Percentiles rank a stretch among this genome's conserved stretches.
Conservation (phyloP, 1,140 invertebrate species). For the Conus ventricosus region DNA sequence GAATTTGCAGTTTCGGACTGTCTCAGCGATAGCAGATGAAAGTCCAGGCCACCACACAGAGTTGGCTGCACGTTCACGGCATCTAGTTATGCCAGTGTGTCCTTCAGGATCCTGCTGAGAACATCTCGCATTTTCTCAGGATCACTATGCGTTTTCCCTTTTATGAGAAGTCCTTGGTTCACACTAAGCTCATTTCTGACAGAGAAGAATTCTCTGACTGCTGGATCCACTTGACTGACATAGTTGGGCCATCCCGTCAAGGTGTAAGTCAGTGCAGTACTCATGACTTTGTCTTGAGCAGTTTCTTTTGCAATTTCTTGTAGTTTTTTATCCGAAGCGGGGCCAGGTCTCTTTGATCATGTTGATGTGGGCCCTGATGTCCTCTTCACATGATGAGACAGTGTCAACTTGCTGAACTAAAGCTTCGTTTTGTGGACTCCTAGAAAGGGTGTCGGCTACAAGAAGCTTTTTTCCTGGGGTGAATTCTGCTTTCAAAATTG, state of each 20-base stretch:
- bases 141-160: neutral
- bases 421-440: constrained; percentile 7
- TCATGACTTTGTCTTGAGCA: neutral
- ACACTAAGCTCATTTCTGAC: neutral
- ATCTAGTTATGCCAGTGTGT: neutral
- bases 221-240: neutral
- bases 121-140: neutral
- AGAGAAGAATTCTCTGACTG: neutral
- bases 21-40: neutral
- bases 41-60: neutral
- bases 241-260: neutral
- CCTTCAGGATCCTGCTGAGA: neutral
- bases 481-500: constrained; percentile 36
- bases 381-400: neutral
- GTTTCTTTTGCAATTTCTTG: no score
- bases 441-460: constrained; percentile 43
- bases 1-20: neutral
- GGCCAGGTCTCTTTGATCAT: neutral
- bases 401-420: neutral
- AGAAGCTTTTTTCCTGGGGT: constrained; percentile 40
- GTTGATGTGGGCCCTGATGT: no score
- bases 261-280: neutral
- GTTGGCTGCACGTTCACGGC: neutral
- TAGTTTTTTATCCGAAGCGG: constrained; percentile 22
- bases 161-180: neutral